Evolutionary conservation across 2,113 vertebrate genomes (phyloP).

Genomic region (Stercorarius parasiticus): DNA sequence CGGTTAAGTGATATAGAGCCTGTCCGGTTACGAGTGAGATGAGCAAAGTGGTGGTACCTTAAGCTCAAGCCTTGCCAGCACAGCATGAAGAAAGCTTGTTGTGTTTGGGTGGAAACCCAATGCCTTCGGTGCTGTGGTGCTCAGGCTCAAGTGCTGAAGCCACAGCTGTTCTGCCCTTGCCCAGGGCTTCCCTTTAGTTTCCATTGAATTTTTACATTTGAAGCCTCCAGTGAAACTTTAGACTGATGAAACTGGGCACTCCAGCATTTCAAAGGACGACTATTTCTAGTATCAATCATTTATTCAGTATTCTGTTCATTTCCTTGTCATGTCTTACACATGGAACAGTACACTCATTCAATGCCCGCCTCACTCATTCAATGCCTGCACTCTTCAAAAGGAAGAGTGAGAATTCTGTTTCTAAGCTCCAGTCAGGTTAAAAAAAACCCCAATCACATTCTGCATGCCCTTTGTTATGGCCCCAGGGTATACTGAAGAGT

Average conservation of each 20-base stretch:
- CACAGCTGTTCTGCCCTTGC: not conserved
- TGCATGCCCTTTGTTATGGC: not conserved
- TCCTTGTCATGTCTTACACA: not conserved
- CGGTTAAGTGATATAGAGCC: not conserved
- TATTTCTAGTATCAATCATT: not conserved
- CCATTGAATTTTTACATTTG: not conserved
- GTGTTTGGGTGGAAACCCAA: not conserved
- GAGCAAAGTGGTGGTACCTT: not conserved
- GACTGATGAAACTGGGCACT: not conserved
- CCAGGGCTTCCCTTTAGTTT: not conserved
- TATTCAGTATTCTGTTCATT: not conserved
- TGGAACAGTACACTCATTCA: not conserved
- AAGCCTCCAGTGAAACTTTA: not conserved
- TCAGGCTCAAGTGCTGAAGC: not conserved
- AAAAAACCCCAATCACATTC: not conserved
- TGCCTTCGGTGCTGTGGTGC: accelerated
- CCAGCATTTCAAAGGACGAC: not conserved
- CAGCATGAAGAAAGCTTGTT: not conserved
- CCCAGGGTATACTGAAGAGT: not conserved
- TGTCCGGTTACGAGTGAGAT: not conserved
- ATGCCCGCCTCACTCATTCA: not conserved
- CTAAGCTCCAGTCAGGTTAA: not conserved
- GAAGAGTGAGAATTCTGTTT: not conserved
- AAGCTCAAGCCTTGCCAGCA: not conserved
- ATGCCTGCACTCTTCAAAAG: not conserved